Evolutionary conservation across 2,888 invertebrate genomes (phyloP).

Genomic region (Cancer borealis): DNA sequence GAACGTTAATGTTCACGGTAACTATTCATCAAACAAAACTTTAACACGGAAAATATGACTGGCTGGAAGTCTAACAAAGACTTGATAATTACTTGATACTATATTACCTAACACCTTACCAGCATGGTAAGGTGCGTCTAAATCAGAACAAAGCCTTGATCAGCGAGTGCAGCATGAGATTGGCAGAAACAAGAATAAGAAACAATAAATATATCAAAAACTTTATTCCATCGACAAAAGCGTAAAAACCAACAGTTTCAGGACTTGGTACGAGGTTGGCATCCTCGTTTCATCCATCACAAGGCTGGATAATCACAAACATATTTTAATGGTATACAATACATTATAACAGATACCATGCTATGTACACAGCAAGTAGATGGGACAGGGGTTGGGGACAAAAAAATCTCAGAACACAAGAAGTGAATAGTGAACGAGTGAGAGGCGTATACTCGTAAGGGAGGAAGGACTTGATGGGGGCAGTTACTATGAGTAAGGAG

Average conservation of each 20-base stretch:
- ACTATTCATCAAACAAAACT: not conserved
- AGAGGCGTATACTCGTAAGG: not conserved
- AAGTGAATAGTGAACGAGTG: not conserved
- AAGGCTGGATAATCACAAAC: not conserved
- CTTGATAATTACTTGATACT: not conserved
- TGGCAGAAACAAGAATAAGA: not conserved
- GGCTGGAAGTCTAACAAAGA: not conserved
- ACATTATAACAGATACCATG: not conserved
- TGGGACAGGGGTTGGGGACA: not conserved
- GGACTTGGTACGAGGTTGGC: not conserved
- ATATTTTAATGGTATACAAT: constrained; percentile 18
- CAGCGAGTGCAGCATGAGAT: not conserved
- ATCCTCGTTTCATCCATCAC: not conserved
- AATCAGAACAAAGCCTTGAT: not conserved
- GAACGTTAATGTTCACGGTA: not conserved
- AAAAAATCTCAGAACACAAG: not conserved
- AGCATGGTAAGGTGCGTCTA: too few relatives aligned
- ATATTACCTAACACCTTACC: not conserved
- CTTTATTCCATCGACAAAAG: constrained; percentile 12
- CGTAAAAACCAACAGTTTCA: not conserved
- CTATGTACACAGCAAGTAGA: constrained; percentile 7
- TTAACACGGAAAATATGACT: not conserved
- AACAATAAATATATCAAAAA: not conserved
- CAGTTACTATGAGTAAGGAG: not conserved
- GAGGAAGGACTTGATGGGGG: not conserved